These are phyloP conservation scores for Triplophysa yarkandensis DNA, from an alignment of 2,797 vertebrate genomes.

Conservation along the genomic window DNA sequence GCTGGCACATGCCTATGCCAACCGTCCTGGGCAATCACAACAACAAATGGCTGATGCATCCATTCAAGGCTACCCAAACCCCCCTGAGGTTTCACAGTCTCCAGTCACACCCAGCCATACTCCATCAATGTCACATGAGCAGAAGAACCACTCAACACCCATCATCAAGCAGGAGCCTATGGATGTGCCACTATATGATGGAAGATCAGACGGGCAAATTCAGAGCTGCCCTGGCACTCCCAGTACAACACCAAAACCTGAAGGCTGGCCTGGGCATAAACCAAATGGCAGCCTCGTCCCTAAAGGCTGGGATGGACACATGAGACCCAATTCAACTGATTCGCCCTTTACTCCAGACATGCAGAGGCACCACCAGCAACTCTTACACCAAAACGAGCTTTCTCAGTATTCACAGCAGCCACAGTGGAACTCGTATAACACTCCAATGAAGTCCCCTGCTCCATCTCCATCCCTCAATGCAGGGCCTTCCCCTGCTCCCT, in stretches of 20 bases:
- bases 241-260: conserved; percentile 65
- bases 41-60: conserved; percentile 60
- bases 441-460: conserved; percentile 66
- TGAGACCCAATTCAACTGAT: conserved; percentile 58
- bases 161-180: conserved; percentile 92
- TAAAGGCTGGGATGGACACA: conserved; percentile 76
- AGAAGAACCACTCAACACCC: conserved; percentile 68
- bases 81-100: conserved; percentile 46
- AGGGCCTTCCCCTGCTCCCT: conserved; percentile 65
- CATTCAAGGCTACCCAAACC: conserved; percentile 54
- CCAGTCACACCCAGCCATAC: conserved; percentile 64
- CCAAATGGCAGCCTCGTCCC: conserved; percentile 74
- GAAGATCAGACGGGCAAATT: conserved; percentile 58
- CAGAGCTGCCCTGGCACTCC: conserved; percentile 65
- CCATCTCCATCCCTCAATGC: conserved; percentile 67
- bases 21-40: conserved; percentile 56
- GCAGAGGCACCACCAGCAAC: conserved; percentile 69
- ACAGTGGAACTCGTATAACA: conserved; percentile 80
- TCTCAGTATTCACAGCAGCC: conserved; percentile 63
- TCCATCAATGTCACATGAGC: conserved; percentile 68
- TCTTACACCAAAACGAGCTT: conserved; percentile 63
- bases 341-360: conserved; percentile 66
- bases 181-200: conserved; percentile 76
- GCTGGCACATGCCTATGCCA: conserved; percentile 73
- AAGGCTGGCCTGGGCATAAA: conserved; percentile 81